Evolutionary conservation across 2,888 invertebrate genomes (phyloP).

Genomic region (Tinea trinotella): DNA sequence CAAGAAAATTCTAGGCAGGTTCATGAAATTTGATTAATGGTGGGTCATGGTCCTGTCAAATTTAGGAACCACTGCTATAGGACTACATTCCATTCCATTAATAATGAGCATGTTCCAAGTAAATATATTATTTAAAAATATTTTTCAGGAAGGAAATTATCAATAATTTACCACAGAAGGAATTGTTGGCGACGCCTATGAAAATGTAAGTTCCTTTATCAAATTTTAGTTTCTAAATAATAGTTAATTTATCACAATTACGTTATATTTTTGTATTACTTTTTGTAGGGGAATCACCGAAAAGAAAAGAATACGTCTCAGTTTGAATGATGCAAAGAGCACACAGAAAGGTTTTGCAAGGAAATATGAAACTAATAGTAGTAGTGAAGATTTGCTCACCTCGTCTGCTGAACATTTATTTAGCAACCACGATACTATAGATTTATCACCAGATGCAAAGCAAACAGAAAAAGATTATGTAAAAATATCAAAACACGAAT

Average conservation of each 20-base stretch:
- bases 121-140: not conserved
- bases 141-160: slow-evolving; percentile 75
- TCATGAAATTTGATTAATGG: too few species aligned
- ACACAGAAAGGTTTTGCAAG: slow-evolving; percentile 32
- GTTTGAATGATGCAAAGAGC: slow-evolving; percentile 49
- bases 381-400: slow-evolving; percentile 57
- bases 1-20: too few species aligned
- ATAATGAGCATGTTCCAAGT: too few species aligned
- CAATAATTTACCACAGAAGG: slow-evolving; percentile 73
- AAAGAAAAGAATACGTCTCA: slow-evolving; percentile 59
- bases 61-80: too few species aligned
- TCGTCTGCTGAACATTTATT: slow-evolving; percentile 59
- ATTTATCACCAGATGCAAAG: slow-evolving; percentile 55
- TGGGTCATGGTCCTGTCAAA: too few species aligned
- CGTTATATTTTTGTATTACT: not conserved
- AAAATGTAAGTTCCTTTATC: slow-evolving; percentile 68
- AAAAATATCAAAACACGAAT: slow-evolving; percentile 80
- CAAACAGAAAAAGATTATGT: slow-evolving; percentile 74
- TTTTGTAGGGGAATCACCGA: slow-evolving; percentile 52
- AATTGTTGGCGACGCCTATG: slow-evolving; percentile 71
- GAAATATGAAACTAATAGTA: slow-evolving; percentile 56
- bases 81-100: too few species aligned
- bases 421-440: slow-evolving; percentile 57
- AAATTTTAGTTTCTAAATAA: too few species aligned
- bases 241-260: too few species aligned